Evolutionary conservation across 2,888 invertebrate species (phyloP), one percentile per base, ranked within the genome.

Genomic region (Lysandra bellargus): DNA sequence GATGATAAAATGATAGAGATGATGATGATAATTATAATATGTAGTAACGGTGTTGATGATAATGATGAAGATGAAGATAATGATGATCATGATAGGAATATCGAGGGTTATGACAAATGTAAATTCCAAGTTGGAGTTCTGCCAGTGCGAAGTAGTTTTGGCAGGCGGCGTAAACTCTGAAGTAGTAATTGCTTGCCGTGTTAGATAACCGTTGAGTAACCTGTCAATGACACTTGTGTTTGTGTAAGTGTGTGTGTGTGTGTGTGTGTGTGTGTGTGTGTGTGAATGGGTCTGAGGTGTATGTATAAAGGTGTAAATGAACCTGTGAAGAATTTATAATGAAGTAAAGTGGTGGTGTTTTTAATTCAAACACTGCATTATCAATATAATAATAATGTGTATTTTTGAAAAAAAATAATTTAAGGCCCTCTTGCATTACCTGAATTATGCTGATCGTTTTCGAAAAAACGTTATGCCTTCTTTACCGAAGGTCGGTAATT

Each of bases 121-220:
- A 33, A 14, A 5, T 69, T 5, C 4, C 33, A 57, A 57, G 33
- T 37, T 69, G 69, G 69, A 33, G 17, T 12, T 33, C 1, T 37
- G 69, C 69, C 69, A 69, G 69, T 33, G 17, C 12, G 14, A 33
- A 69, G 33, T 33, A 33, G 33, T 69, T 69, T 17, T 69, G 69
- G 69, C 69, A 69, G 30, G 14, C 33, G 14, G 69, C 17, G 69
- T 69, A 69, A 69, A 69, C 69, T 69, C 17, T 33, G 30, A 2
- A 69, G 33, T 14, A 69, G 69, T 64, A 64, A 64, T 69, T 37
- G 69, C 69, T 69, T 37, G 69, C 6, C 30, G 64, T 69, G 33
- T 69, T 69, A 69, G 69, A 69, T 69, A 69, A 69, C 69, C 17
- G 69, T 69, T 69, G 69, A 69, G 69, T 69, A 69, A 69, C 69